phyloP scores from a whole-genome alignment of 2,113 vertebrate species.

The Pica pica region DNA sequence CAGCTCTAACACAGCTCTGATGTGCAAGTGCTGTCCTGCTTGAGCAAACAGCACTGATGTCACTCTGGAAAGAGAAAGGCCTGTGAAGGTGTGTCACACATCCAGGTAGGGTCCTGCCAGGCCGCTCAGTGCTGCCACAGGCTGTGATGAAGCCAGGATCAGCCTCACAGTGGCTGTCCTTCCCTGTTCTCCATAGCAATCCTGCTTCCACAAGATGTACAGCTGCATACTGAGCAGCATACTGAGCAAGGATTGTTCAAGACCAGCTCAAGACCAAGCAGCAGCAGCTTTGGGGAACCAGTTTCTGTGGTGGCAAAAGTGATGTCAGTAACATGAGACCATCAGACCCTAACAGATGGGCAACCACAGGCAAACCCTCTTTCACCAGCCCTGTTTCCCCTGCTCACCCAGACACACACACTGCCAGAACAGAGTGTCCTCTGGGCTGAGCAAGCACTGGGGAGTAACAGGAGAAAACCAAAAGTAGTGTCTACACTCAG shows the following conservation, averaged over 20 bases:
- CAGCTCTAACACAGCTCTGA: neutral
- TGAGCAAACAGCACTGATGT: neutral
- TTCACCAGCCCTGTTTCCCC: neutral
- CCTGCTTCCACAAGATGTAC: neutral
- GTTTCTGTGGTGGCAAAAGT: neutral
- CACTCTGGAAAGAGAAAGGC: neutral
- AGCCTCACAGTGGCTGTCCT: neutral
- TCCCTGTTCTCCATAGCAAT: fast-evolving
- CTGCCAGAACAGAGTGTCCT: neutral
- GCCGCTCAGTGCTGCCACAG: neutral
- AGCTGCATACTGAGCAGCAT: neutral
- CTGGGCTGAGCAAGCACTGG: neutral
- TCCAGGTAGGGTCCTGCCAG: neutral
- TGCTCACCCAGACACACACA: fast-evolving
- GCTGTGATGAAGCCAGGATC: neutral
- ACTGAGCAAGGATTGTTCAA: neutral
- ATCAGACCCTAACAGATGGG: neutral
- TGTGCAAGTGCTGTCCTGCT: neutral
- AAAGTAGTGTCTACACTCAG: neutral
- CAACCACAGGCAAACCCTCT: neutral
- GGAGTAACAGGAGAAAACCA: neutral
- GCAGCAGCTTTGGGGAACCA: neutral
- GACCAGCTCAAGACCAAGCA: neutral
- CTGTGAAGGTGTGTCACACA: neutral
- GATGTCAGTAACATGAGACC: neutral